A percentile compares a stretch with the other conserved stretches of the same genome.
Evolutionary conservation across 2,113 vertebrate species (phyloP).

Genomic region (Mormoops blainvillei): DNA sequence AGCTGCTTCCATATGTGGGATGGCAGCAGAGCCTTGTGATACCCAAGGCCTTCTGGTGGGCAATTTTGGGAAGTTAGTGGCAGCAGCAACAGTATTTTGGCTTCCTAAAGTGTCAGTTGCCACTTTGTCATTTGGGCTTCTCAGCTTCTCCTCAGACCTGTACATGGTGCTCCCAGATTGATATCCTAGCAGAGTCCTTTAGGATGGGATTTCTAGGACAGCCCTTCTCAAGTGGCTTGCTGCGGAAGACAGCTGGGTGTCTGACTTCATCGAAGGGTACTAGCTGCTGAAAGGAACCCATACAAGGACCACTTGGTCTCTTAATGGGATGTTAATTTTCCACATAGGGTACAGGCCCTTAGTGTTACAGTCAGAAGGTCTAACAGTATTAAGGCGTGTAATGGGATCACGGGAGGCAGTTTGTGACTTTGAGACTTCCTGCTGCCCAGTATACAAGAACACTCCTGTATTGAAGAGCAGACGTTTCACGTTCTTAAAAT

Average conservation of each 20-base stretch:
- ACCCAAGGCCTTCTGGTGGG: neutral
- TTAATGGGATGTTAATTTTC: neutral
- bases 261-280: neutral
- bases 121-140: neutral
- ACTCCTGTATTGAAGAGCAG: neutral
- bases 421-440: neutral
- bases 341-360: neutral
- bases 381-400: neutral
- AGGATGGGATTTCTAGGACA: neutral
- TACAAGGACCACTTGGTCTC: neutral
- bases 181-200: neutral
- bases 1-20: neutral
- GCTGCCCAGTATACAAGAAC: neutral
- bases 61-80: neutral
- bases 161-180: neutral
- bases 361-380: neutral
- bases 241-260: neutral
- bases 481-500: neutral
- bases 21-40: neutral
- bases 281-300: neutral
- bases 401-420: neutral
- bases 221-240: neutral
- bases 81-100: neutral
- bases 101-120: neutral
- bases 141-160: neutral